A percentile compares a stretch with the other conserved stretches of the same genome.
phyloP scores from a whole-genome alignment of 2,113 vertebrate species.

The Forbesichthys papilliferus region DNA sequence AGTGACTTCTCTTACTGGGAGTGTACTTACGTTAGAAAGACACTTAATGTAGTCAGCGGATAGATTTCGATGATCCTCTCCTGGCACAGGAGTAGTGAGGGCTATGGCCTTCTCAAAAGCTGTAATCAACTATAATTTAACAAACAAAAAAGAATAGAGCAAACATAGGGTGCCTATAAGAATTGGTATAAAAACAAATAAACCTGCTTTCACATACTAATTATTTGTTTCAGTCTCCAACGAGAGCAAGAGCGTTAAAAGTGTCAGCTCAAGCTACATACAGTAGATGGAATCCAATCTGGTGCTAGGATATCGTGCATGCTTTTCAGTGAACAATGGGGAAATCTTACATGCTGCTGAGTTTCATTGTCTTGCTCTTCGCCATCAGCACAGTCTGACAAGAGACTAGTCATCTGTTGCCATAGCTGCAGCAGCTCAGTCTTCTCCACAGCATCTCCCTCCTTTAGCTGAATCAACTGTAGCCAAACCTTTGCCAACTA shows the following conservation, averaged over 20 bases:
- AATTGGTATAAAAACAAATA: not conserved
- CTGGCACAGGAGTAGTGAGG: conserved; percentile 78
- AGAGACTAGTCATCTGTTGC: conserved; percentile 83
- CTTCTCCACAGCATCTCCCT: conserved; percentile 78
- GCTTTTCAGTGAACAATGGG: not conserved
- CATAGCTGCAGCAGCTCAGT: conserved; percentile 84
- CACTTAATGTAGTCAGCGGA: conserved; percentile 84
- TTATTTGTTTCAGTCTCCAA: too few relatives aligned
- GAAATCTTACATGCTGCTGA: conserved; percentile 81
- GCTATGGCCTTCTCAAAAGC: conserved; percentile 86
- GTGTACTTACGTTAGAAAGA: conserved; percentile 84
- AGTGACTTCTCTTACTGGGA: not conserved
- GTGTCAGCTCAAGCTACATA: too few relatives aligned
- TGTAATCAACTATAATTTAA: conserved; percentile 79
- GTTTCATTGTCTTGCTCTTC: conserved; percentile 81
- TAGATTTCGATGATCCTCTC: conserved; percentile 85
- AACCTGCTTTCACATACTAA: too few relatives aligned
- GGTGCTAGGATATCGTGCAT: too few relatives aligned
- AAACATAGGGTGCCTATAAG: not conserved
- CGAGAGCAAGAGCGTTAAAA: too few relatives aligned
- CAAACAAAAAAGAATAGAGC: conserved; percentile 9
- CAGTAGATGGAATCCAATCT: not conserved
- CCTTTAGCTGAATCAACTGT: conserved; percentile 80
- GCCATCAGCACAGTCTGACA: conserved; percentile 70
- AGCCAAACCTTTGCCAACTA: conserved; percentile 85